Base-by-base conservation (phyloP, 2,888 invertebrate species). In the Drosophila neotestacea region DNA sequence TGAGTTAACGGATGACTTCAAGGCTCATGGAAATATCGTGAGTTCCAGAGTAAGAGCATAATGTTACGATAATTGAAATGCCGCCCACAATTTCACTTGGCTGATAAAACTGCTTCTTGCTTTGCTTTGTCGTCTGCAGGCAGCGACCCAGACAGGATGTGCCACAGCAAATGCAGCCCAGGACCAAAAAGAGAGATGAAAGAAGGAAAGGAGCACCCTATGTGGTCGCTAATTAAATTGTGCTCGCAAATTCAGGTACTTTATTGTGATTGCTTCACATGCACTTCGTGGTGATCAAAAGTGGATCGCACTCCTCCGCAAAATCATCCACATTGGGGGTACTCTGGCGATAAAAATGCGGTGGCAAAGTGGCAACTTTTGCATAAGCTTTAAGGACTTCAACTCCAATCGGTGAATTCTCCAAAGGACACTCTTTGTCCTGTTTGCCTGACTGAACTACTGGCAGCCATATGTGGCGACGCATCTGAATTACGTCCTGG, bases 401-500 rank as follows among this genome's bases (percentile, higher is more conserved):
- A 11, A 44, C 4, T 6, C 4, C 41, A 10, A 30, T 32, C 11
- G 30, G 30, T 0, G n/a, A 10, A 13, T 39, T 32, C 7, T 10
- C 6, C 6, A 1, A 5, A 13, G 10, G 6, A 4, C 30, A 30
- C 30, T 32, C 3, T 1, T 1, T 13, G 22, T 22, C 6, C 10
- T 1, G 28, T 13, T 6, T 32, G 5, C 32, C 39, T 27, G 6
- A 11, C 42, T 42, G 7, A 2, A 9, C 7, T 4, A 13, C 6
- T 1, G 82, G 77, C 32, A 83, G 9, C 85, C 83, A 85, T 28
- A 85, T 65, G 28, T 62, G 32, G 4, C 28, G 27, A 3, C 70
- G 73, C 32, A 73, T 58, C 66, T 77, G 79, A 32, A 70, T 44
- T 0, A 75, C 34, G 51, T 83, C 85, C 71, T 63, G 73, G 6